Evolutionary conservation across 2,113 vertebrate genomes (phyloP), one percentile per base, ranked within the genome.

Genomic region (Cathartes aura): DNA sequence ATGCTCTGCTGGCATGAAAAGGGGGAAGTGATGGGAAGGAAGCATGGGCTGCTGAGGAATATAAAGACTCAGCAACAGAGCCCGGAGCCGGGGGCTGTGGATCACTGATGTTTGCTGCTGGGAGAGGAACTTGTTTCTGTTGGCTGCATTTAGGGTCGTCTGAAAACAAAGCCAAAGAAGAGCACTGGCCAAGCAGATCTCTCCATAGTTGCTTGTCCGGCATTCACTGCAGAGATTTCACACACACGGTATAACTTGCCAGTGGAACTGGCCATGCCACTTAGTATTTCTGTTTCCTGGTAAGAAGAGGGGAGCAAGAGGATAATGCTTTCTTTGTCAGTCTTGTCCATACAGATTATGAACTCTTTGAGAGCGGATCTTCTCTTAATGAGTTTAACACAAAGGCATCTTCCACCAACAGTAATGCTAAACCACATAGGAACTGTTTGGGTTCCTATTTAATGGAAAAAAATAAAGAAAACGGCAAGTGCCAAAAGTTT

Each of bases 191-290:
- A 38, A 55, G 78, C 47, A 32, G 34, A n/a, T 12, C 56, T 30
- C 23, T 22, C 20, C 8, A 1, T 1, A 14, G 59, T 0, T 12
- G 27, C 50, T 16, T 8, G 15, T 14, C 27, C 8, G 2, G 62
- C 10, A 6, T 11, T 52, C 66, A 15, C 47, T 5, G 23, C 87
- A 56, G 8, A 10, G 21, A 23, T 11, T 29, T 45, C 21, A 17
- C 45, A 18, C 7, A 4, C 9, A 1, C 1, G 1, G 4, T 23
- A 9, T 2, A 23, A 21, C 66, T 17, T 20, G 7, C 18, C 56
- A 21, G 29, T 0, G 11, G 63, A 23, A 55, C 6, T 42, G 87
- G n/a, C 45, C 52, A 8, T 12, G 55, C 6, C 21, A 4, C 47
- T 59, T 32, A 14, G 7, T 21, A 15, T 20, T 23, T 23, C 59